phyloP scores from a whole-genome alignment of 1,140 invertebrate genomes.

The Temnothorax longispinosus region DNA sequence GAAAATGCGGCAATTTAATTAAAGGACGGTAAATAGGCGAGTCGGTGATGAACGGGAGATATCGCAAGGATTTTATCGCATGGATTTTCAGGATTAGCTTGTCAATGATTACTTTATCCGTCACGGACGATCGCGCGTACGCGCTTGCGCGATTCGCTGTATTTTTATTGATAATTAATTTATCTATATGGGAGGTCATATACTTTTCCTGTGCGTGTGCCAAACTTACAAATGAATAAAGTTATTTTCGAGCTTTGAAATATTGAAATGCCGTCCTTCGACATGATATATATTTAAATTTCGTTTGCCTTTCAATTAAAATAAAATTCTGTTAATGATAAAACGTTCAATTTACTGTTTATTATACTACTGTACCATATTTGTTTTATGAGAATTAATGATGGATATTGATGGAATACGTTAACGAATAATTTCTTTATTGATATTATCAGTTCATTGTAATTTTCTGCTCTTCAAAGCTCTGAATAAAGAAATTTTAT shows the following conservation, averaged over 20 bases:
- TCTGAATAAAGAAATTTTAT: slow-evolving; percentile 1
- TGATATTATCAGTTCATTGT: not conserved
- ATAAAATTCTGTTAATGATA: slow-evolving; percentile 15
- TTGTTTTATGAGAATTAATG: not conserved
- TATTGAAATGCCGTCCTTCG: slow-evolving; percentile 10
- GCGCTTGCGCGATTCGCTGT: slow-evolving; percentile 4
- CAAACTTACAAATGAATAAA: slow-evolving; percentile 42
- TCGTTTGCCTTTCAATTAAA: not conserved
- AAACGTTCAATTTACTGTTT: slow-evolving; percentile 16
- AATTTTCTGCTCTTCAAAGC: not conserved
- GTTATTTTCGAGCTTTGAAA: slow-evolving; percentile 36
- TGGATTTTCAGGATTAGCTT: slow-evolving; percentile 42
- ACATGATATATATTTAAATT: not conserved
- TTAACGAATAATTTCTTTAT: slow-evolving; percentile 5
- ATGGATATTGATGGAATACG: not conserved
- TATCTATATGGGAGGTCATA: not conserved
- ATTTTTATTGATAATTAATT: slow-evolving; percentile 37
- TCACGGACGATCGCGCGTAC: slow-evolving; percentile 36
- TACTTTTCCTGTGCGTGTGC: slow-evolving; percentile 38
- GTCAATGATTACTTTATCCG: slow-evolving; percentile 49
- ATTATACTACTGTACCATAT: not conserved
- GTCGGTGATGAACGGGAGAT: not conserved
- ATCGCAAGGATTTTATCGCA: slow-evolving; percentile 5
- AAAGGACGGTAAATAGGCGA: not conserved
- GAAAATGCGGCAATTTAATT: slow-evolving; percentile 6